Evolutionary conservation across 2,797 vertebrate species (phyloP), one percentile per base, ranked within the genome.

Genomic region (Choloepus didactylus): DNA sequence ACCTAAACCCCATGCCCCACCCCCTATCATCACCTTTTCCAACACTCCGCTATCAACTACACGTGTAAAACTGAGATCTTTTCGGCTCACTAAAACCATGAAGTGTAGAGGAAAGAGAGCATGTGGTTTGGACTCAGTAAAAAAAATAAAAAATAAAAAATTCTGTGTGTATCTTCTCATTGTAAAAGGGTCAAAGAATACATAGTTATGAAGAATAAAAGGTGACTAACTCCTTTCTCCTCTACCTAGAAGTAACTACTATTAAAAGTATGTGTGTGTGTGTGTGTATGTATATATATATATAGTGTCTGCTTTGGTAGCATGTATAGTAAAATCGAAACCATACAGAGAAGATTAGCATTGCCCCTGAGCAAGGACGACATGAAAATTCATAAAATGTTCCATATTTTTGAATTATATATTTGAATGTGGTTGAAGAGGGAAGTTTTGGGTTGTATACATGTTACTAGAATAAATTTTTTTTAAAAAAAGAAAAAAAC

Each of bases 101-200:
- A 9, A 44, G 76, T 41, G 80, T 0, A 73, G 12, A 70, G 35
- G 25, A 85, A 44, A 87, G 49, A 85, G 77, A 84, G 60, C 6
- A 81, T 0, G 46, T 69, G 7, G 7, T 95, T 85, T 59, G 56
- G 38, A 87, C n/a, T 54, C 14, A 80, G 62, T 35, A 35, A 35
- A 35, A 35, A 35, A 35, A 35, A 35, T 35, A 35, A 35, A 35
- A 35, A 51, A 31, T 18, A 59, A 76, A 91, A 89, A 75, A 81
- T 15, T 29, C 21, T 29, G 4, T 19, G 3, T n/a, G 12, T 35
- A 35, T 69, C 21, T 82, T 82, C 27, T 85, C 35, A 87, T 2
- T 84, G 46, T 76, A 72, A 70, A 93, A 93, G 54, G n/a, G 72
- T 94, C 75, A 81, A 85, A 85, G 2, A 90, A 75, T 51, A 89